A percentile compares a stretch with the other conserved stretches of the same genome.
Conservation (phyloP, 2,113 vertebrate genomes). For the Meles meles region DNA sequence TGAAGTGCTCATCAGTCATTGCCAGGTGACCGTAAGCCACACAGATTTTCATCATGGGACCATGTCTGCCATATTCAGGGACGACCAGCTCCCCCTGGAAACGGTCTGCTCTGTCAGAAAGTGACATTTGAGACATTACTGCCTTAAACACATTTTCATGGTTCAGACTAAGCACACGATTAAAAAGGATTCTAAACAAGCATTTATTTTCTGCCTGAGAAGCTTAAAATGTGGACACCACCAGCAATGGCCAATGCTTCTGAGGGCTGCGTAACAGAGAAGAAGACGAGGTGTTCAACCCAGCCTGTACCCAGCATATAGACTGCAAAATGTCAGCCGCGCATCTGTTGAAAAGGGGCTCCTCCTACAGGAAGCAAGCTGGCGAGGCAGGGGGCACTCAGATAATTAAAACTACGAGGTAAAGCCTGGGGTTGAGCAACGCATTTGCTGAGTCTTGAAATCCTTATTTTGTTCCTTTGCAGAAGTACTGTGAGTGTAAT, state of each 20-base stretch:
- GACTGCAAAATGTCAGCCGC: neutral
- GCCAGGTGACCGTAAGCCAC: neutral
- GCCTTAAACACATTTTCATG: neutral
- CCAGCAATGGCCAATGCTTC: neutral
- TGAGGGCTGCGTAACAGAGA: fast-evolving
- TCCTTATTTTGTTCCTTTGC: neutral
- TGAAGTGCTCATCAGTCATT: neutral
- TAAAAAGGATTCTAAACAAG: neutral
- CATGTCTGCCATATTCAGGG: fast-evolving
- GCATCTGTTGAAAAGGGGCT: neutral
- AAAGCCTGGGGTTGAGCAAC: neutral
- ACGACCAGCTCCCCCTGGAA: neutral
- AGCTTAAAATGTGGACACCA: neutral
- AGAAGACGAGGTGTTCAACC: neutral
- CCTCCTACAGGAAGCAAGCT: neutral
- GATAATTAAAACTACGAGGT: neutral
- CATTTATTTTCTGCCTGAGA: neutral
- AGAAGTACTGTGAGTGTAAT: neutral
- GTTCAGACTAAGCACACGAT: neutral
- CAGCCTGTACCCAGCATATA: neutral
- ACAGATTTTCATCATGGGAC: neutral
- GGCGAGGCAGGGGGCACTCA: no score
- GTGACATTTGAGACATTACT: no score
- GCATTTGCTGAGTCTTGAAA: neutral
- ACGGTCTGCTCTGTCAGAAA: neutral